Evolutionary conservation across 2,797 vertebrate species (phyloP), one percentile per base, ranked within the genome.

Genomic region (Protosalanx chinensis): DNA sequence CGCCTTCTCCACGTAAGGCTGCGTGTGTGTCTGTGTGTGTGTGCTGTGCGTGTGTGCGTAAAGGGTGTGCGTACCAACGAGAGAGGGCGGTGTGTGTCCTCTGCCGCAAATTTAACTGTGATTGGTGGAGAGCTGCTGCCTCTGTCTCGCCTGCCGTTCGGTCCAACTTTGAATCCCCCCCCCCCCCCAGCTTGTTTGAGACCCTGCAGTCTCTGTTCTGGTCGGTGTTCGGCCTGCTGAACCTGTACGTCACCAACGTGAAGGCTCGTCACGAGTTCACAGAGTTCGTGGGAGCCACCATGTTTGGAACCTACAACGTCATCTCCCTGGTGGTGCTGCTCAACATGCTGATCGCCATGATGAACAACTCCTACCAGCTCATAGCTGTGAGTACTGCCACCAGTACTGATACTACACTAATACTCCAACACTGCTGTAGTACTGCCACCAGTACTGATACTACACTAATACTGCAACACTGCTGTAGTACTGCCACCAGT

Each of bases 311-410:
- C 0, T 97, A 98, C 91, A 98, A 98, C 0, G 91, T 98, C 82
- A 98, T 98, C 91, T 98, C 96, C 0, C 88, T 98, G 71, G 96
- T 98, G 64, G 96, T 95, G 64, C 91, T 96, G 76, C 94, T 98
- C 80, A 98, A 98, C 91, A 98, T 98, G 97, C 94, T 98, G 69
- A 98, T 98, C 53, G 97, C 97, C 86, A 98, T 98, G 97, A 98
- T 98, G 97, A 98, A 98, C 94, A 98, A 98, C 90, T 98, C 97
- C 69, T 98, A 98, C 88, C 97, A 98, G 80, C 95, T 98, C 76
- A 98, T 98, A 66, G 97, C 97, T 0, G 96, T 98, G 86, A 97
- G 97, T 93, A 27, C 51, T n/a, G 51, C 4, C 5, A 56, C 51
- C 15, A 56, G 2, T 16, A n/a, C 18, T n/a, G 51, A 16, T 5